Evolutionary conservation across 2,888 invertebrate genomes (phyloP), one percentile per base, ranked within the genome.

Genomic region (Xestoiulus laeticollis): DNA sequence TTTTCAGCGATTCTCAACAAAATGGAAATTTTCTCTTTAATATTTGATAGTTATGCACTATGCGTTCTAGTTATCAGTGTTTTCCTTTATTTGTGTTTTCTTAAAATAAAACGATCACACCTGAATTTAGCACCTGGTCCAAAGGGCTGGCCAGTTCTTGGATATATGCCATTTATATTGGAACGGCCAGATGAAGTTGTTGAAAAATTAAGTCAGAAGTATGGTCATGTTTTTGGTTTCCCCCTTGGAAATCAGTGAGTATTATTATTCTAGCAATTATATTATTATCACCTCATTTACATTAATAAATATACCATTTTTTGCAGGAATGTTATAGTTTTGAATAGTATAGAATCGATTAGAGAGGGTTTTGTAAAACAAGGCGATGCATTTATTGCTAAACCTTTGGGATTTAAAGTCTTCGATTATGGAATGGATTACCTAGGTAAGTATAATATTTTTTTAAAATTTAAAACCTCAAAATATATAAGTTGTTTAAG

Each of bases 271-370:
- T 12, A 26, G 22, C 4, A 30, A 68, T n/a, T 68, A 10, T n/a
- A 22, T 22, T 8, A n/a, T 22, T 5, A 3, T 68, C 59, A n/a
- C 22, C 22, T 68, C 59, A 8, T 84, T 84, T 19, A 32, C n/a
- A n/a, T 4, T 84, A 14, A 30, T 38, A 38, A 38, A 2, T 38
- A 38, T 38, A 6, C n/a, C 33, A 6, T 38, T 84, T 44, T 43
- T 85, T 85, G n/a, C n/a, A 85, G 85, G 26, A 85, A 85, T 85
- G 14, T 85, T 32, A 38, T 85, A n/a, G n/a, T 85, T 85, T 85
- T 85, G 38, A 85, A 85, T 33, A 85, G 38, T 44, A 38, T 85
- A 38, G 85, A 85, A 38, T 38, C 85, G 0, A 85, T 85, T 22
- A 85, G 44, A 85, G 85, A 85, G 26, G 85, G n/a, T 22, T 44